Conservation (phyloP, 2,113 vertebrate species). For the Albula glossodonta region DNA sequence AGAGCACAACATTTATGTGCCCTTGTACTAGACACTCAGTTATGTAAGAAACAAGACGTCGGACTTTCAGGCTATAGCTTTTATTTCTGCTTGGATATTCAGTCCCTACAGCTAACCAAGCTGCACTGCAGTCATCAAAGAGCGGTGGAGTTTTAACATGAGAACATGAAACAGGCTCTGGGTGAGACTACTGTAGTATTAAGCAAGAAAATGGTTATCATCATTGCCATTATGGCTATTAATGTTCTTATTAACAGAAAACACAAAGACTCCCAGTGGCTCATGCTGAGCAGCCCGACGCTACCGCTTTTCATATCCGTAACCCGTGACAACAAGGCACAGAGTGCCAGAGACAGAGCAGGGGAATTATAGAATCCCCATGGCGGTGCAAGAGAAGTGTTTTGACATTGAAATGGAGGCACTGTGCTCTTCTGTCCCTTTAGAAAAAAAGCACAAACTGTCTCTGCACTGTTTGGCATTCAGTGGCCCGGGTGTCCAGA, state of each 20-base stretch:
- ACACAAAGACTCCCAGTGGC: not conserved
- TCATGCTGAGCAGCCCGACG: not conserved
- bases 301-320: not conserved
- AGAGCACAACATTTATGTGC: no score
- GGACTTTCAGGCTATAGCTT: no score
- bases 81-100: not conserved
- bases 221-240: not conserved
- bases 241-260: not conserved
- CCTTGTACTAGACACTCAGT: no score
- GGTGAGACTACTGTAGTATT: not conserved
- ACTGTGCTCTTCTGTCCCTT: no score
- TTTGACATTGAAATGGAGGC: no score
- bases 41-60: no score
- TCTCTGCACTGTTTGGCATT: no score
- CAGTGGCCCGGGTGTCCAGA: not conserved
- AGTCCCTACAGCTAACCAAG: not conserved
- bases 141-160: not conserved
- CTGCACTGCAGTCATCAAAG: not conserved
- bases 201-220: not conserved
- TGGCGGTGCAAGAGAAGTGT: no score
- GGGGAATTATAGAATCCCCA: no score
- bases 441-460: no score
- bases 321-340: slow-evolving; percentile 3
- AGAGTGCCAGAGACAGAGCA: not conserved
- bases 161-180: not conserved